These are phyloP conservation scores for Calyptomena viridis DNA, from an alignment of 2,113 vertebrate species.

Conservation along the genomic window DNA sequence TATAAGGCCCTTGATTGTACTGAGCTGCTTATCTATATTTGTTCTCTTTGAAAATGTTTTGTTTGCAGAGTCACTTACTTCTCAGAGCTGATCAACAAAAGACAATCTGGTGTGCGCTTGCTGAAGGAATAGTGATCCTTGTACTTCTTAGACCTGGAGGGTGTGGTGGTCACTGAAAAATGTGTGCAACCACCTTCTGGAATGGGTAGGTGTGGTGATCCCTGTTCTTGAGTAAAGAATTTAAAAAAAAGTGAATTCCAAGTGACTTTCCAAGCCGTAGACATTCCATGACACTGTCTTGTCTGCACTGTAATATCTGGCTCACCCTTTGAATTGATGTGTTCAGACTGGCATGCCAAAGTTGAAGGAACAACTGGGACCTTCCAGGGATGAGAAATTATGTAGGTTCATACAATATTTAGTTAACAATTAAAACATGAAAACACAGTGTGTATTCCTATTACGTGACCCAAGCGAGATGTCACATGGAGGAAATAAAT, in stretches of 20 bases:
- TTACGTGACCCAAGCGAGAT: not conserved
- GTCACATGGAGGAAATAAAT: not conserved
- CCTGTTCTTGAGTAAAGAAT: not conserved
- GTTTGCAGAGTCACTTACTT: not conserved
- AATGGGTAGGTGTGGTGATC: not conserved
- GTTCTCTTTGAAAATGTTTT: not conserved
- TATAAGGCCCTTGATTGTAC: not conserved
- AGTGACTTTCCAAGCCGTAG: not conserved
- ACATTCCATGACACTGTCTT: not conserved
- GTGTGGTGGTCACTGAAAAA: not conserved
- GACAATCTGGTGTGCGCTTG: not conserved
- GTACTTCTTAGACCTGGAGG: not conserved
- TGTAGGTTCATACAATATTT: not conserved
- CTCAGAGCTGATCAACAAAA: not conserved
- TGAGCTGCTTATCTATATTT: not conserved
- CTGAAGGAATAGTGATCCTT: not conserved
- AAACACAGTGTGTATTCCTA: not conserved
- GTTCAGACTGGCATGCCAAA: not conserved
- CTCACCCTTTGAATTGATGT: not conserved
- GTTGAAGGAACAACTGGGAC: not conserved
- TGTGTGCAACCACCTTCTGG: not conserved
- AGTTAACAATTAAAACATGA: conserved; percentile 37
- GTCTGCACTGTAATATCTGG: not conserved
- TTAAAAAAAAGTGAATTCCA: not conserved
- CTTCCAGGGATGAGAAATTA: not conserved